These are phyloP conservation scores for Anomalospiza imberbis DNA, from an alignment of 2,797 vertebrate species.

Conservation along the genomic window DNA sequence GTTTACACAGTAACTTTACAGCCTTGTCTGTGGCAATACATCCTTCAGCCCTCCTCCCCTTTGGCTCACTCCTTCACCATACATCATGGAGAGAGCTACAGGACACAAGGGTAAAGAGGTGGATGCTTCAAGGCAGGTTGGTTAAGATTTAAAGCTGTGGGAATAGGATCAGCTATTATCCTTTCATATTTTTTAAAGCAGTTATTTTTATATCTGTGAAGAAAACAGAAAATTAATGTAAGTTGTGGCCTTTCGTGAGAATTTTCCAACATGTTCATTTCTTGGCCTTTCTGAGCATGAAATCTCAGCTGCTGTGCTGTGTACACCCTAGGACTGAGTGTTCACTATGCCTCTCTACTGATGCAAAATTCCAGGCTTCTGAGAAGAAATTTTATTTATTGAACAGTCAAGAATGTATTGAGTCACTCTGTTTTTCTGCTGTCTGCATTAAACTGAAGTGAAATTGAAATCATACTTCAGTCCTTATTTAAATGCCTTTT, in stretches of 20 bases:
- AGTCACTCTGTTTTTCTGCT: constrained; percentile 45
- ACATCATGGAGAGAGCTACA: background rate
- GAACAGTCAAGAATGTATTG: constrained; percentile 7
- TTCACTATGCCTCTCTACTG: background rate
- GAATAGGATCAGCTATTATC: background rate
- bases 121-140: background rate
- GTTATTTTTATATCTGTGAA: background rate
- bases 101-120: background rate
- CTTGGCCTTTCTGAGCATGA: background rate
- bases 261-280: background rate
- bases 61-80: background rate
- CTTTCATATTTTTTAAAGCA: background rate
- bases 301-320: background rate
- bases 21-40: background rate
- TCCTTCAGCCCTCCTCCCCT: background rate
- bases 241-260: background rate
- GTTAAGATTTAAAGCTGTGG: background rate
- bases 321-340: background rate
- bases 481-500: constrained; percentile 32
- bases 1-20: background rate
- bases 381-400: constrained; percentile 1
- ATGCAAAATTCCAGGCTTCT: background rate
- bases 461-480: constrained; percentile 47
- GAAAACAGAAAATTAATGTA: background rate
- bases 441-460: constrained; percentile 35